Base-by-base conservation (phyloP, 2,888 invertebrate genomes). In the Pandemis cinnamomeana region DNA sequence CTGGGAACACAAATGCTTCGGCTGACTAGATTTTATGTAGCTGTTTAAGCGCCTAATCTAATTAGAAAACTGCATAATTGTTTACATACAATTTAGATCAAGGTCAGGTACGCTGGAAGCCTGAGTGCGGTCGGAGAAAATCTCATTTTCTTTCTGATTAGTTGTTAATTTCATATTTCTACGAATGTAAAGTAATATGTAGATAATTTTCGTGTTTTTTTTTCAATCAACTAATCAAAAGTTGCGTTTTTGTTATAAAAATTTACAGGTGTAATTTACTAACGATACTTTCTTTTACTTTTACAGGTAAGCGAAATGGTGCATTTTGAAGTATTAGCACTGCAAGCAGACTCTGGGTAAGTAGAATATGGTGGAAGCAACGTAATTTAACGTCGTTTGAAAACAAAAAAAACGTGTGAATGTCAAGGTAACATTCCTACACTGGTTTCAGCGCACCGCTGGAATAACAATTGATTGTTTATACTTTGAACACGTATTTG, bases 241-340 rank as follows among this genome's bases (percentile, higher is more conserved):
- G 58, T 27, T 58, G 5, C 11, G 5, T 58, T 13, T 48, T 48
- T 36, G 46, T 64, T 64, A 7, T 11, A 48, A 27, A 6, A 7
- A n/a, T 20, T 53, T 36, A n/a, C 8, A 1, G 11, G 41, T 10
- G 6, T 41, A 15, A 10, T 51, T 44, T 66, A 66, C 64, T 75
- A 48, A 72, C 7, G 48, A 71, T 51, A 58, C 11, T 44, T 10
- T 77, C 1, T 36, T 78, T 80, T 85, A 71, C 80, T 75, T 77
- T 86, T 82, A 51, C 88, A 88, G 88, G 88, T 88, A 88, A 88
- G 88, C 81, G 78, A 78, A 75, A 71, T 71, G 67, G 63, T 68
- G 62, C 64, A 63, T 55, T 60, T 20, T 13, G 36, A 71, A 48
- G n/a, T 51, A 58, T 7, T 27, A 13, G 53, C 44, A 66, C 27